Evolutionary conservation across 2,113 vertebrate genomes (phyloP).

Genomic region (Saguinus imperator): DNA sequence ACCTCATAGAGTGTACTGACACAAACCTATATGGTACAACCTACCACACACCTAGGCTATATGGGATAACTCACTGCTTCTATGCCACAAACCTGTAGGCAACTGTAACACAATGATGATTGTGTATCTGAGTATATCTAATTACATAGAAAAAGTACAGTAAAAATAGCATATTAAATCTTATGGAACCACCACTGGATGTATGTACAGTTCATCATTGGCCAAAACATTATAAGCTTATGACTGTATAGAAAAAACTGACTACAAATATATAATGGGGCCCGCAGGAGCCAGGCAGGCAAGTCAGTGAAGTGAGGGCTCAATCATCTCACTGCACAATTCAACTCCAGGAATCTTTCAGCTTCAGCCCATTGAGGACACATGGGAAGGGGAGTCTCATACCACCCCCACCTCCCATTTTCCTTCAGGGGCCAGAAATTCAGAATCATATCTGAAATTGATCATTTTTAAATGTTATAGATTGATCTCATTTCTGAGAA

Average conservation of each 20-base stretch:
- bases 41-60: background rate
- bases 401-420: background rate
- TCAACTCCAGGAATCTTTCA: background rate
- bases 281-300: background rate
- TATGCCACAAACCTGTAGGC: background rate
- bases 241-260: background rate
- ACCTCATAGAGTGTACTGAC: background rate
- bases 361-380: background rate
- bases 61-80: background rate
- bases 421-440: background rate
- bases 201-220: background rate
- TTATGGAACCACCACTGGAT: background rate
- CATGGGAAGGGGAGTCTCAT: background rate
- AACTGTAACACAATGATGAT: background rate
- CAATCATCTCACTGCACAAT: background rate
- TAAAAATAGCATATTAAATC: background rate
- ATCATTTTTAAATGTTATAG: background rate
- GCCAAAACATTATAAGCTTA: background rate
- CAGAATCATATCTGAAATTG: background rate
- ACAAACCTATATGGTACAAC: background rate
- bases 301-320: background rate
- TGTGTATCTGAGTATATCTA: background rate
- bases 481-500: slow-evolving; percentile 1
- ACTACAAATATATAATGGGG: background rate
- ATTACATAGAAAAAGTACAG: background rate